These are phyloP conservation scores for Metopia argyrocephala DNA, from an alignment of 2,888 invertebrate genomes.

Conservation along the genomic window DNA sequence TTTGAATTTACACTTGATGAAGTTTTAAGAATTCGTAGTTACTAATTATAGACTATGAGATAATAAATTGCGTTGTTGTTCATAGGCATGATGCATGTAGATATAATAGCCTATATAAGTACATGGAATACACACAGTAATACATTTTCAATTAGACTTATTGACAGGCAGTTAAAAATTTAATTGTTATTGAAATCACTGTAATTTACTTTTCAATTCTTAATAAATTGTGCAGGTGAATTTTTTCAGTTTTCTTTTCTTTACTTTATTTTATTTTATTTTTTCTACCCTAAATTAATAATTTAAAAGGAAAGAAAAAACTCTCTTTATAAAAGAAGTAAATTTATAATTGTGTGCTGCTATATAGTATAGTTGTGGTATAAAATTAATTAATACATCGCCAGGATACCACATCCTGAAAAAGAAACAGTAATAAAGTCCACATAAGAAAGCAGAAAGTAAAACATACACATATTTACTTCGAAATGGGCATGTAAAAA, in stretches of 20 bases:
- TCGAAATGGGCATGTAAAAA: neutral
- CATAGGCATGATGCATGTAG: too few relatives aligned
- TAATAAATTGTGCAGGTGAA: constrained; percentile 52
- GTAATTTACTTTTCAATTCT: constrained; percentile 59
- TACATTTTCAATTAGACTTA: constrained; percentile 33
- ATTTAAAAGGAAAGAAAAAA: constrained; percentile 6
- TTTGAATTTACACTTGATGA: neutral
- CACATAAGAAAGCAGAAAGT: too few relatives aligned
- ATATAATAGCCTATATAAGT: too few relatives aligned
- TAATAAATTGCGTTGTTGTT: constrained; percentile 19
- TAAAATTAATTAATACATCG: constrained; percentile 59
- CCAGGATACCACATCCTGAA: constrained; percentile 47
- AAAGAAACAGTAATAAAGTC: neutral
- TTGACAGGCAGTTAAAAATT: constrained; percentile 63
- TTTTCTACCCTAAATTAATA: neutral
- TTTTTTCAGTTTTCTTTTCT: too few relatives aligned
- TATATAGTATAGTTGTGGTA: neutral
- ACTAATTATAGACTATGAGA: constrained; percentile 8
- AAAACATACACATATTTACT: neutral
- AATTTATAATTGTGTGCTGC: neutral
- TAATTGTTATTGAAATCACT: constrained; percentile 62
- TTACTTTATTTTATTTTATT: too few relatives aligned
- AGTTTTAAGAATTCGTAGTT: neutral
- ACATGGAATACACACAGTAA: neutral
- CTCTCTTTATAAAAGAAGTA: neutral